These are phyloP conservation scores for Cosmorhoe ocellata DNA, from an alignment of 2,888 invertebrate genomes.

Conservation along the genomic window DNA sequence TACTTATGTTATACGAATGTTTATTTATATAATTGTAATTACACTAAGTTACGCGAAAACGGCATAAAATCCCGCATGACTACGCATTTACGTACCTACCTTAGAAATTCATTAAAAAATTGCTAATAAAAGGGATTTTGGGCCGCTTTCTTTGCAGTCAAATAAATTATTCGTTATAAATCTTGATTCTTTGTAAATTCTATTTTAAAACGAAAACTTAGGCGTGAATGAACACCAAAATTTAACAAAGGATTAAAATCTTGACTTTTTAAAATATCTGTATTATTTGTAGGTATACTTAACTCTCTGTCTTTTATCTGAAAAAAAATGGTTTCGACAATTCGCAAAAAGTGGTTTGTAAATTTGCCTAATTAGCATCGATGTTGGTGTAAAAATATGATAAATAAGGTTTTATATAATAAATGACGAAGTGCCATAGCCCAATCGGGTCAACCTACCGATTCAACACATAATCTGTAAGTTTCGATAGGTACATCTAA, in stretches of 20 bases:
- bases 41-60: conserved; percentile 58
- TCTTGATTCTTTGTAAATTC: conserved; percentile 65
- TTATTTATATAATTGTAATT: conserved; percentile 63
- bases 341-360: background rate
- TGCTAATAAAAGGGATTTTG: conserved; percentile 46
- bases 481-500: background rate
- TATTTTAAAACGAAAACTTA: no score
- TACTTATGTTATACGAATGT: conserved; percentile 61
- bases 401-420: conserved; percentile 56
- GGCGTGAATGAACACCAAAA: no score
- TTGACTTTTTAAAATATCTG: no score
- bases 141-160: conserved; percentile 60
- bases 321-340: no score
- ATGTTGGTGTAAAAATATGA: conserved; percentile 54
- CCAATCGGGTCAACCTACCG: conserved; percentile 62
- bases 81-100: conserved; percentile 61
- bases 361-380: conserved; percentile 39
- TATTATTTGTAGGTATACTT: no score
- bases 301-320: no score
- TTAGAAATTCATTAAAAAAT: conserved; percentile 41
- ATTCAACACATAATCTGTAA: conserved; percentile 46
- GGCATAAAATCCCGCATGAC: conserved; percentile 51
- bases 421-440: conserved; percentile 74
- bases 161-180: conserved; percentile 56
- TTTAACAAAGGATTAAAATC: no score